phyloP scores from a whole-genome alignment of 2,888 invertebrate species.

The Apamea epomidion region DNA sequence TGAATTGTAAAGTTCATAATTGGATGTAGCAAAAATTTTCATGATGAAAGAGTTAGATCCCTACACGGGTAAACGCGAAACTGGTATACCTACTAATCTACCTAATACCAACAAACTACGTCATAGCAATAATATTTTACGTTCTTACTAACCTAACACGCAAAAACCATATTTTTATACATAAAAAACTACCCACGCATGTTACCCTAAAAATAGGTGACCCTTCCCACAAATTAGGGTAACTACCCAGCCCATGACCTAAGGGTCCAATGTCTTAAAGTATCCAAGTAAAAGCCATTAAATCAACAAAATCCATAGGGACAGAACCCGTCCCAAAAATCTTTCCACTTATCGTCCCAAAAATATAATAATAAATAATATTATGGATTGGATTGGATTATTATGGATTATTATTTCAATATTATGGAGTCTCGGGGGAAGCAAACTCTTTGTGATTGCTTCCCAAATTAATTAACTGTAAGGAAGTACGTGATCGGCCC shows the following conservation, averaged over 20 bases:
- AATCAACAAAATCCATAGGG: constrained; percentile 50
- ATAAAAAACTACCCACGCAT: constrained; percentile 22
- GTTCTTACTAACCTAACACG: constrained; percentile 23
- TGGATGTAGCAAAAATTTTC: not conserved
- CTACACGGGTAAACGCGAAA: not conserved
- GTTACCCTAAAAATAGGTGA: constrained; percentile 13
- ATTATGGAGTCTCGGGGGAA: constrained; percentile 26
- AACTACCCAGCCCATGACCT: constrained; percentile 40
- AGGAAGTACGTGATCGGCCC: not conserved
- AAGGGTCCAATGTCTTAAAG: constrained; percentile 56
- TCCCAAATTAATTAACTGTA: constrained; percentile 30
- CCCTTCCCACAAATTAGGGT: constrained; percentile 29
- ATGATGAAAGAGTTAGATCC: not conserved
- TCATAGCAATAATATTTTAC: constrained; percentile 12
- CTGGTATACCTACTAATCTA: not conserved
- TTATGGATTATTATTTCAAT: no score
- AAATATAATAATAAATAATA: not conserved
- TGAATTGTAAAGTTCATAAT: not conserved
- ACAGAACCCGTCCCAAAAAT: constrained; percentile 37
- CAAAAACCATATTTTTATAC: constrained; percentile 11
- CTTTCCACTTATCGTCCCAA: constrained; percentile 41
- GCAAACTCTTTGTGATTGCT: constrained; percentile 35
- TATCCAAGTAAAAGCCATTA: constrained; percentile 47
- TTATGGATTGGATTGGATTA: no score
- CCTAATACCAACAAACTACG: not conserved